A percentile compares a stretch with the other conserved stretches of the same genome.
Evolutionary conservation across 2,797 vertebrate species (phyloP).

Genomic region (Rhinatrema bivittatum): DNA sequence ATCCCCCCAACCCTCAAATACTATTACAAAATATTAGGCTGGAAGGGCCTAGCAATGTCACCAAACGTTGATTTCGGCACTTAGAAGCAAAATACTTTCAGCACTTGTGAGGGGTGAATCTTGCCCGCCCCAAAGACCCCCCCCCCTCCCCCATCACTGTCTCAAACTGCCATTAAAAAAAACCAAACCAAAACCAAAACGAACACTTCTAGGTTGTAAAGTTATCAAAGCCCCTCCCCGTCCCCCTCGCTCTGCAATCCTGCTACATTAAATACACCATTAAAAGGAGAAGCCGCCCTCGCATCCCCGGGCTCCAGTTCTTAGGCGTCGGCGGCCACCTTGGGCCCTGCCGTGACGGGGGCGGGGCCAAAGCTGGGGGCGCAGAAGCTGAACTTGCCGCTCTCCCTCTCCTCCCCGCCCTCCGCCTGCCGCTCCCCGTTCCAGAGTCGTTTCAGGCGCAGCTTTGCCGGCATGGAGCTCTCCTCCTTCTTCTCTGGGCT

Average conservation of each 20-base stretch:
- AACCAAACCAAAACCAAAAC: too few relatives aligned
- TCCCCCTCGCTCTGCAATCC: conserved; percentile 20
- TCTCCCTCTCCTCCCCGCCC: conserved; percentile 20
- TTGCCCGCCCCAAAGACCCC: too few relatives aligned
- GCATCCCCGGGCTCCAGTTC: neutral
- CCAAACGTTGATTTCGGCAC: too few relatives aligned
- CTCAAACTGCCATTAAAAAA: too few relatives aligned
- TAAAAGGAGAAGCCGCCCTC: neutral
- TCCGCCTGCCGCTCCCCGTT: conserved; percentile 39
- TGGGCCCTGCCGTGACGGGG: conserved; percentile 1
- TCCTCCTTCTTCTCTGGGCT: conserved; percentile 43
- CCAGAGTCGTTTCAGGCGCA: conserved; percentile 60
- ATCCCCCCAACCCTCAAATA: too few relatives aligned
- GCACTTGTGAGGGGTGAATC: too few relatives aligned
- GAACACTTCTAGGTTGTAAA: too few relatives aligned
- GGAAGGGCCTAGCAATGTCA: too few relatives aligned
- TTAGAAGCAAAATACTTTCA: too few relatives aligned
- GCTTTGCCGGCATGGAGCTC: conserved; percentile 56
- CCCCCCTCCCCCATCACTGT: too few relatives aligned
- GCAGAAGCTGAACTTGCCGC: conserved; percentile 35
- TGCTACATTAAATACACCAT: conserved; percentile 39
- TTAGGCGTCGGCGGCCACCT: conserved; percentile 40
- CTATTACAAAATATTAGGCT: too few relatives aligned
- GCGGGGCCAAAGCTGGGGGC: conserved; percentile 13
- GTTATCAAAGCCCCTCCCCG: too few relatives aligned